Evolutionary conservation across 2,888 invertebrate species (phyloP).

Genomic region (Empis stercorea): DNA sequence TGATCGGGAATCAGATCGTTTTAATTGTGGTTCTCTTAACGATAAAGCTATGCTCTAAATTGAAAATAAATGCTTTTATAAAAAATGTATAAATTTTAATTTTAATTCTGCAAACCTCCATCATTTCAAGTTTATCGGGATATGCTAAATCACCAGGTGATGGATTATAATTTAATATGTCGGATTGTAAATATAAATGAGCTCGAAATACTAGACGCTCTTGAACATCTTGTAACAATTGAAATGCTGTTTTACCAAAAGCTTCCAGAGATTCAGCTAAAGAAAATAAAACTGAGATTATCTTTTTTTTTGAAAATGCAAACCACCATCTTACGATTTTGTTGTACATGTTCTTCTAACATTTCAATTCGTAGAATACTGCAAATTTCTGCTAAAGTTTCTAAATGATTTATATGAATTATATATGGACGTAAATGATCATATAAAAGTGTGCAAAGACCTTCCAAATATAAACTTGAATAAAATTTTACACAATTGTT

Average conservation of each 20-base stretch:
- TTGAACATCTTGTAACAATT: conserved; percentile 86
- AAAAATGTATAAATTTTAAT: neutral
- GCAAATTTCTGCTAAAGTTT: conserved; percentile 93
- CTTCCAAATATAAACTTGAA: conserved; percentile 62
- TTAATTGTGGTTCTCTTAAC: conserved; percentile 44
- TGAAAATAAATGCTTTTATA: neutral
- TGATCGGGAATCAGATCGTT: conserved; percentile 52
- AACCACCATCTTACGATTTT: conserved; percentile 49
- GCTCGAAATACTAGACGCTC: conserved; percentile 93
- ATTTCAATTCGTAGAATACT: conserved; percentile 84
- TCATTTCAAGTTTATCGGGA: conserved; percentile 94
- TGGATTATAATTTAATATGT: conserved; percentile 77
- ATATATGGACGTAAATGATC: conserved; percentile 86
- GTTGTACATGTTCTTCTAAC: conserved; percentile 78
- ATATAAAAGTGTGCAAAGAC: conserved; percentile 76
- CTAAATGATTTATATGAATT: conserved; percentile 93
- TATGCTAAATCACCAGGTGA: conserved; percentile 94
- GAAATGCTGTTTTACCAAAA: conserved; percentile 63
- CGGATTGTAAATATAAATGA: conserved; percentile 83
- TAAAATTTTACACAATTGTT: neutral
- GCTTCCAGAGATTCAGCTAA: conserved; percentile 55
- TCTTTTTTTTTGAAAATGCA: neutral
- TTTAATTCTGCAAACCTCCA: conserved; percentile 53
- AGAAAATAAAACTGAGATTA: conserved; percentile 13
- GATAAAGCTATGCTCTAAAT: conserved; percentile 51